A percentile compares a stretch with the other conserved stretches of the same genome.
Conservation (phyloP, 2,797 vertebrate species). For the Columba guinea region DNA sequence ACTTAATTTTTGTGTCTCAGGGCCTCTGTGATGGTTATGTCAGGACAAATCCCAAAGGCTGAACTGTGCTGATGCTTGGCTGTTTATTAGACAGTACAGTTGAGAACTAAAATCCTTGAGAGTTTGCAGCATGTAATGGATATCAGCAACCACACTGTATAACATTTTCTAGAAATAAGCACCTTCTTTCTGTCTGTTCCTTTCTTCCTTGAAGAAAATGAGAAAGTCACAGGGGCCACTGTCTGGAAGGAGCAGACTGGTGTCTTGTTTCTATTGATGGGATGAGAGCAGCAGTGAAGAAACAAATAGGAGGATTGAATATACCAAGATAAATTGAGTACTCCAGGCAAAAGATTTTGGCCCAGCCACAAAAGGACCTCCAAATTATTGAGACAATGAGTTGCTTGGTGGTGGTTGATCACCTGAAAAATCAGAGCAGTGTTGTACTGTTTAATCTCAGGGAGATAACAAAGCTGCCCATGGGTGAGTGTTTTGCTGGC, state of each 20-base stretch:
- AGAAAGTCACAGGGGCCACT: neutral
- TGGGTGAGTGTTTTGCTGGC: neutral
- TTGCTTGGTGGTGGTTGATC: neutral
- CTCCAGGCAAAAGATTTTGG: neutral
- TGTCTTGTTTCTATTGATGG: neutral
- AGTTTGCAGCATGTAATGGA: neutral
- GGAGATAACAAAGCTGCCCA: neutral
- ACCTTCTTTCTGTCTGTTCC: neutral
- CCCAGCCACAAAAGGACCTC: neutral
- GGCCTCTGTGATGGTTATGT: neutral
- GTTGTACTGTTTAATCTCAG: neutral
- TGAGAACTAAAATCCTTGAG: conserved; percentile 2
- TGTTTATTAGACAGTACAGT: neutral
- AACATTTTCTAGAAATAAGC: neutral
- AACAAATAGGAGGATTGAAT: neutral
- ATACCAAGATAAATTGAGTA: neutral
- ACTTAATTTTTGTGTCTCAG: neutral
- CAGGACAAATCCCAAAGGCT: conserved; percentile 27
- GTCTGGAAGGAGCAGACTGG: neutral
- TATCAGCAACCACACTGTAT: neutral
- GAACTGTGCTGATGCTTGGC: neutral
- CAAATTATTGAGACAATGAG: neutral
- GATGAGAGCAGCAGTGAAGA: neutral
- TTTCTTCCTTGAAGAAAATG: neutral
- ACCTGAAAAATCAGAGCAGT: neutral